Conservation (phyloP, 37 sponge, comb jelly and placozoan genomes). For the Crambe crambe region DNA sequence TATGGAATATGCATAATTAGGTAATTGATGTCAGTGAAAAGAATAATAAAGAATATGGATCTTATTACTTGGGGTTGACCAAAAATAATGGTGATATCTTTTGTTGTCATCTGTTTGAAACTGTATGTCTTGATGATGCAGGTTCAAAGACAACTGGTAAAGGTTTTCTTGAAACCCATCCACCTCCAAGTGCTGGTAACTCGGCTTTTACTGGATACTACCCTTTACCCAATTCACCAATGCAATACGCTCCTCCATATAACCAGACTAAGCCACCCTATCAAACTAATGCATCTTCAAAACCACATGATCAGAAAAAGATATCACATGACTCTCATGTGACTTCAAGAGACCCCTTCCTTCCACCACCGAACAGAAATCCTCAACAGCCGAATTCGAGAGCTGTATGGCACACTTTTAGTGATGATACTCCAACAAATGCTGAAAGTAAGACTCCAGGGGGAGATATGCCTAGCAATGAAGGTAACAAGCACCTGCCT, state of each 20-base stretch:
- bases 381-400: too few relatives aligned
- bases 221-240: neutral
- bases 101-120: too few relatives aligned
- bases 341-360: neutral
- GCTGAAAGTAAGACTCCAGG: neutral
- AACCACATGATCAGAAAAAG: neutral
- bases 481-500: neutral
- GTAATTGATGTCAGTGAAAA: too few relatives aligned
- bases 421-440: neutral
- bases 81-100: too few relatives aligned
- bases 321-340: neutral
- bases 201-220: neutral
- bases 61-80: too few relatives aligned
- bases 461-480: neutral
- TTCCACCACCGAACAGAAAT: too few relatives aligned
- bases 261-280: neutral
- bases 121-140: too few relatives aligned
- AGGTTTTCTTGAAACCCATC: neutral
- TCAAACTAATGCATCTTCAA: neutral
- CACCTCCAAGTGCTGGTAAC: neutral
- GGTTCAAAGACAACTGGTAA: too few relatives aligned
- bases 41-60: too few relatives aligned
- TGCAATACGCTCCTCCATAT: neutral
- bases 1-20: too few relatives aligned
- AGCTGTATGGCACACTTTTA: constrained; percentile 5